Conservation (phyloP, 2,113 vertebrate genomes). For the Hydrochoerus hydrochaeris region DNA sequence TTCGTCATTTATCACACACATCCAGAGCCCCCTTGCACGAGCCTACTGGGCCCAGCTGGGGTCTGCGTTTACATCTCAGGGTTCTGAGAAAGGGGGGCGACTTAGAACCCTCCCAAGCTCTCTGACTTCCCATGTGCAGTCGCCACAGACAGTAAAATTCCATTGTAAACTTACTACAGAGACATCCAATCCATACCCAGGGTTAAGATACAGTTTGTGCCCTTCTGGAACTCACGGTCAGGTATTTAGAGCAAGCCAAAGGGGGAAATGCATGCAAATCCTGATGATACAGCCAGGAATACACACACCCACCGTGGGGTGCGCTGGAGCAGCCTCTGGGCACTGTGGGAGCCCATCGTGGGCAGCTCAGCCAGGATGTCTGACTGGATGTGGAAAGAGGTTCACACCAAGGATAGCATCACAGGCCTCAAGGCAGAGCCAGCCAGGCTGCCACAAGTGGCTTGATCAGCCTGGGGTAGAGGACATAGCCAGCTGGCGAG, state of each 20-base stretch:
- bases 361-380: too few species aligned
- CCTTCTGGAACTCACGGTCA: rapidly evolving
- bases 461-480: neutral
- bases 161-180: neutral
- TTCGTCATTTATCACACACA: neutral
- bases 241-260: neutral
- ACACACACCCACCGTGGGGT: too few species aligned
- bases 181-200: neutral
- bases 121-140: too few species aligned
- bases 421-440: neutral
- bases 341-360: neutral
- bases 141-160: rapidly evolving
- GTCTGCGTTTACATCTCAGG: neutral
- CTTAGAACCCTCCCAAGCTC: neutral
- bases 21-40: neutral
- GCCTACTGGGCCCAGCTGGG: too few species aligned
- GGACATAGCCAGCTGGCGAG: neutral
- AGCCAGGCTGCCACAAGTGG: neutral
- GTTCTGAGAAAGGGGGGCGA: neutral
- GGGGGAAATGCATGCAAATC: neutral
- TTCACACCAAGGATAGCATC: neutral
- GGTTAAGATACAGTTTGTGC: neutral
- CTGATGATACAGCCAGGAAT: neutral
- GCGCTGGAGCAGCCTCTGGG: too few species aligned
- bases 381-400: too few species aligned